A percentile compares a stretch with the other conserved stretches of the same genome.
phyloP scores from a whole-genome alignment of 2,888 invertebrate species.

The Ophraella communa region DNA sequence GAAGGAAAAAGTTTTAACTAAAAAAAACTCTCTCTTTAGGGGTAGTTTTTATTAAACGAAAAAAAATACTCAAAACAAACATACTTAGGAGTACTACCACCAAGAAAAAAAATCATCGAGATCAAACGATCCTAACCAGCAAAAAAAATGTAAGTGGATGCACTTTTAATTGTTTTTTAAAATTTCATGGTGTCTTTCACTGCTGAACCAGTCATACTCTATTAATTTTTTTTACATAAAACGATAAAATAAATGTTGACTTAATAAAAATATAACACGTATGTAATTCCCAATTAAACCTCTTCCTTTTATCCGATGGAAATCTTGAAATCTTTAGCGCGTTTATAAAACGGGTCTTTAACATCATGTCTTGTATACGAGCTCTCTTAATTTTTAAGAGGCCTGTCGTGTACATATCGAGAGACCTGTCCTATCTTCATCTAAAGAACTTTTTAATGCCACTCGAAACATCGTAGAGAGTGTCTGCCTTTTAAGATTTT shows the following conservation, averaged over 20 bases:
- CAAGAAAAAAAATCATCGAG: too few species aligned
- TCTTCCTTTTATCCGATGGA: neutral
- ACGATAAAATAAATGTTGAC: neutral
- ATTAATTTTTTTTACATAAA: neutral
- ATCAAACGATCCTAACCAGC: too few species aligned
- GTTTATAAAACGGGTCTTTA: neutral
- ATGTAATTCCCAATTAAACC: neutral
- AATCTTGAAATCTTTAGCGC: neutral
- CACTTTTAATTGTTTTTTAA: too few species aligned
- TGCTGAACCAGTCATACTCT: too few species aligned
- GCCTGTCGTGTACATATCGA: neutral
- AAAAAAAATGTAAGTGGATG: too few species aligned
- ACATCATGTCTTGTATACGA: neutral
- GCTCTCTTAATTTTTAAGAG: conserved; percentile 5
- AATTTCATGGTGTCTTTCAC: too few species aligned
- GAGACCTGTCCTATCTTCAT: conserved; percentile 4
- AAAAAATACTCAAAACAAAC: too few species aligned
- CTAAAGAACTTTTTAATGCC: neutral
- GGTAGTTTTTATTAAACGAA: too few species aligned
- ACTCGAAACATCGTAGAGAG: neutral
- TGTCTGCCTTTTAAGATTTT: neutral
- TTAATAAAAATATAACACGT: neutral
- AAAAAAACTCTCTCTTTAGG: too few species aligned
- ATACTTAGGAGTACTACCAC: too few species aligned
- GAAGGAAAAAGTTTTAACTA: too few species aligned